Percentiles rank a stretch among this genome's conserved stretches.
phyloP scores from a whole-genome alignment of 2,797 vertebrate genomes.

The Anolis apletophallus region DNA sequence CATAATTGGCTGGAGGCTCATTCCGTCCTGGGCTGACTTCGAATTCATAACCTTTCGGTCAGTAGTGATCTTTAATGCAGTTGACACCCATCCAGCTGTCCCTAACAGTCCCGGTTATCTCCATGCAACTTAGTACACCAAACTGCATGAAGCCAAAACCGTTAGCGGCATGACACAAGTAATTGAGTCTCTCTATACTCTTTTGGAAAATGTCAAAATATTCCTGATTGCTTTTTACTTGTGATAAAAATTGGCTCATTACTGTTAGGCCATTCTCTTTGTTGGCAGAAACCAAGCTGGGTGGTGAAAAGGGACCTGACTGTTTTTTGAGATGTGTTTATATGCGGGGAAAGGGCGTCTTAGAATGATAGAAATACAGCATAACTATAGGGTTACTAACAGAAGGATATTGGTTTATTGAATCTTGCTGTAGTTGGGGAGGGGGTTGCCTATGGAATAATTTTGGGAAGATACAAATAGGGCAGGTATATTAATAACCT shows the following conservation, averaged over 20 bases:
- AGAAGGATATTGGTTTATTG: background rate
- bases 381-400: background rate
- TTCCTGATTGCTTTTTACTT: background rate
- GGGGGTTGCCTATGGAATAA: background rate
- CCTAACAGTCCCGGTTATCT: too few relatives aligned
- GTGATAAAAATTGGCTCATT: background rate
- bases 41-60: too few relatives aligned
- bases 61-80: too few relatives aligned
- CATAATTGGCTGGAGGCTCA: too few relatives aligned
- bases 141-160: background rate
- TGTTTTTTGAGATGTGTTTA: background rate
- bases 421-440: background rate
- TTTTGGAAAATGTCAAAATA: background rate
- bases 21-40: too few relatives aligned
- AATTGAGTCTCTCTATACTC: background rate
- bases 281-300: background rate
- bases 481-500: slow-evolving; percentile 26
- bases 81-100: too few relatives aligned
- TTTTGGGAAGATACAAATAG: slow-evolving; percentile 22
- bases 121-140: background rate
- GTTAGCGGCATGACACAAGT: background rate
- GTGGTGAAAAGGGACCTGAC: background rate
- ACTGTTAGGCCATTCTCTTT: background rate
- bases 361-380: too few relatives aligned
- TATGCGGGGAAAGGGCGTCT: too few relatives aligned